Evolutionary conservation across 2,797 vertebrate genomes (phyloP).

Genomic region (Alosa sapidissima): DNA sequence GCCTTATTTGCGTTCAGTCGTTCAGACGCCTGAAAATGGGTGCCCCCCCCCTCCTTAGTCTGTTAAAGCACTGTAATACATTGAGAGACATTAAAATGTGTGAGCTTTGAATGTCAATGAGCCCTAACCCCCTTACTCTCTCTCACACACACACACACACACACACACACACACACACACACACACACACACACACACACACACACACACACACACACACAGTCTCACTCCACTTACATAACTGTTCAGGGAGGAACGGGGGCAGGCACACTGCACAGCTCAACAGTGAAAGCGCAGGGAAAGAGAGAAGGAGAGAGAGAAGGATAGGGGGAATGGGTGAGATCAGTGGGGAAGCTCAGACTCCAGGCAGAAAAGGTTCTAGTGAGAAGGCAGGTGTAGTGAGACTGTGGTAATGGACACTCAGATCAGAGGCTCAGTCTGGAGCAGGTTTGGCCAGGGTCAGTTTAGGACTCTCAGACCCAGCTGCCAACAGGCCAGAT

Average conservation of each 20-base stretch:
- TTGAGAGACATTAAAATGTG: not conserved
- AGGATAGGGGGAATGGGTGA: too few species aligned
- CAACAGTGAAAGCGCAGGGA: too few species aligned
- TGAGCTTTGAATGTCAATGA: not conserved
- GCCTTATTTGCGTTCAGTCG: not conserved
- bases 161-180: constrained; percentile 23
- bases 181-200: not conserved
- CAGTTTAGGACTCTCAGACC: not conserved
- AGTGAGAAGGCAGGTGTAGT: not conserved
- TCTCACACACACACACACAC: not conserved
- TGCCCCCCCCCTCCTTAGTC: not conserved
- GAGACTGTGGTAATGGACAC: not conserved
- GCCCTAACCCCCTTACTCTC: not conserved
- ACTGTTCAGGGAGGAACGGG: constrained; percentile 12
- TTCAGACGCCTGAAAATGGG: not conserved
- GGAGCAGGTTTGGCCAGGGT: too few species aligned
- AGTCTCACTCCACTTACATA: constrained; percentile 1
- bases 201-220: constrained; percentile 22
- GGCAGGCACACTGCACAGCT: constrained; percentile 16
- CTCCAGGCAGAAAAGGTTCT: not conserved
- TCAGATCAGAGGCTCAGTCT: not conserved
- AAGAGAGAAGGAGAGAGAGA: not conserved
- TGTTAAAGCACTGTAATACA: not conserved
- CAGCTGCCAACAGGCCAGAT: not conserved
- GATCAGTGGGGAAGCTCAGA: not conserved